A percentile compares a stretch with the other conserved stretches of the same genome.
These are phyloP conservation scores for Himantopus leucocephalus DNA, from an alignment of 2,113 vertebrate genomes.

Conservation along the genomic window DNA sequence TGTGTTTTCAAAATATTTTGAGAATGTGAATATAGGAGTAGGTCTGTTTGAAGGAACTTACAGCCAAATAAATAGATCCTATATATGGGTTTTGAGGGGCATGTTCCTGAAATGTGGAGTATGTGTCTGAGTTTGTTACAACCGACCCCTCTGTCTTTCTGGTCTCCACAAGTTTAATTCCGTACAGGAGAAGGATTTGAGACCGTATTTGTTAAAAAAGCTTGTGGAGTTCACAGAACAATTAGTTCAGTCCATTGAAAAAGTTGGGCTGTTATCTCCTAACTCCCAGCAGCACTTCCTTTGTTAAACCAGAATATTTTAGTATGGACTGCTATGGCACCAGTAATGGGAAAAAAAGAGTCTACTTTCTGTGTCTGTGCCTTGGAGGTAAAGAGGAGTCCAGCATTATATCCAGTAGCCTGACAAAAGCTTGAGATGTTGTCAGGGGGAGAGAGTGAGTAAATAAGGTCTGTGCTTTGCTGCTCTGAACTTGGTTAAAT, in stretches of 20 bases:
- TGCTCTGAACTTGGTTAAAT: background rate
- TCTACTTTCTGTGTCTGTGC: background rate
- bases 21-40: background rate
- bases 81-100: background rate
- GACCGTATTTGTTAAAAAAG: accelerated
- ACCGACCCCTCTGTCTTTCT: background rate
- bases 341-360: background rate
- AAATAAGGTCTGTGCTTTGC: background rate
- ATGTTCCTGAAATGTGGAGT: background rate
- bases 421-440: background rate
- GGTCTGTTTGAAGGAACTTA: background rate
- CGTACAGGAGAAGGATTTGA: background rate
- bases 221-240: background rate
- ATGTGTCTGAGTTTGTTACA: background rate
- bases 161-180: background rate
- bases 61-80: background rate
- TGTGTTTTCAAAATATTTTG: background rate
- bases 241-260: background rate
- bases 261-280: background rate
- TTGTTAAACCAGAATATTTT: background rate
- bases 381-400: background rate
- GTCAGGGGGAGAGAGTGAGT: background rate
- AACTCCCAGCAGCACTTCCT: background rate
- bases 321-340: background rate
- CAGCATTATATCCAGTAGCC: background rate